phyloP scores from a whole-genome alignment of 2,113 vertebrate genomes.

The Charadrius vociferus region DNA sequence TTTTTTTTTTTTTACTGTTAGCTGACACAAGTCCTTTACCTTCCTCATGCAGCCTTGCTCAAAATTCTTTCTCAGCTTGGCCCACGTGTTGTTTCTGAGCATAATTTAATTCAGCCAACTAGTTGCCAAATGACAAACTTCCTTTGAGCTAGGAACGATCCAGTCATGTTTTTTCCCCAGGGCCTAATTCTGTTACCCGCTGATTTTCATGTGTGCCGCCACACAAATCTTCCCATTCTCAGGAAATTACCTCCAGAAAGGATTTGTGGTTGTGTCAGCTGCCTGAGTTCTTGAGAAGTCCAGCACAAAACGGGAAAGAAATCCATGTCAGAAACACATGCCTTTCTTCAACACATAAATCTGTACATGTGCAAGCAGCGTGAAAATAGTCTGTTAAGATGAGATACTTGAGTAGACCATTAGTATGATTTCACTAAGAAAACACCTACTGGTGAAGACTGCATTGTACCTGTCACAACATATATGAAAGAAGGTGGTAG shows the following conservation, averaged over 20 bases:
- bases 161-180: background rate
- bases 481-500: background rate
- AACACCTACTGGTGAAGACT: background rate
- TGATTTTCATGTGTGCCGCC: background rate
- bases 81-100: background rate
- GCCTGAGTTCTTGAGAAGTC: background rate
- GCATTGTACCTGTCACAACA: background rate
- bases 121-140: background rate
- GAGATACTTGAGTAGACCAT: background rate
- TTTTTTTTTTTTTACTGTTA: background rate
- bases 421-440: background rate
- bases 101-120: background rate
- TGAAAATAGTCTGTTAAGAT: background rate
- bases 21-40: background rate
- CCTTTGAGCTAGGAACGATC: background rate
- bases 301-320: background rate
- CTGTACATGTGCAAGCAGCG: background rate
- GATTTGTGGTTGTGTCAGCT: background rate
- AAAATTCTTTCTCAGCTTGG: background rate
- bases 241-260: background rate
- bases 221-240: background rate
- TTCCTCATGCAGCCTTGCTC: background rate
- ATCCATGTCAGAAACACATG: background rate
- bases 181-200: background rate
- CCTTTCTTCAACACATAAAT: background rate